Evolutionary conservation across 2,797 vertebrate genomes (phyloP).

Genomic region (Zenarchopterus dispar): DNA sequence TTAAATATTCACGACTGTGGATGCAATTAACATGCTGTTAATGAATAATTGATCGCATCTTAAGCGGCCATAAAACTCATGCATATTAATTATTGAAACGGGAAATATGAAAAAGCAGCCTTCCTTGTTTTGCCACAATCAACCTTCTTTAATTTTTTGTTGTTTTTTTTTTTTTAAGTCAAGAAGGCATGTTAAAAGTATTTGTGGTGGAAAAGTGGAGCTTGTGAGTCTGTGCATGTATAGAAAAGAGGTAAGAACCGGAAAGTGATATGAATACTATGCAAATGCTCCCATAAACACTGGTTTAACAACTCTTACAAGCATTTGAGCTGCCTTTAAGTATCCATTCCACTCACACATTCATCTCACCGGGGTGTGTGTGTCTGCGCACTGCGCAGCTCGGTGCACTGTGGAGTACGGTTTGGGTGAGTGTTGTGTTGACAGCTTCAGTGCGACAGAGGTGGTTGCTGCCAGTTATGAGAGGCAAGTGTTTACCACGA

Average conservation of each 20-base stretch:
- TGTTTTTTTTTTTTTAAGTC: slow-evolving; percentile 49
- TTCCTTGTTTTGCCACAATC: slow-evolving; percentile 80
- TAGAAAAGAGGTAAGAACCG: slow-evolving; percentile 35
- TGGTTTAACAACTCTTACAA: slow-evolving; percentile 65
- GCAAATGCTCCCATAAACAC: slow-evolving; percentile 70
- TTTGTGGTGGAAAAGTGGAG: slow-evolving; percentile 48
- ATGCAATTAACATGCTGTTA: slow-evolving; percentile 85
- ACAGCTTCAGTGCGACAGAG: slow-evolving; percentile 65
- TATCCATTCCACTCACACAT: slow-evolving; percentile 58
- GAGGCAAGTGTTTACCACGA: slow-evolving; percentile 71
- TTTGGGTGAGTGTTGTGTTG: slow-evolving; percentile 46
- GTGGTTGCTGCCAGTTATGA: slow-evolving; percentile 60
- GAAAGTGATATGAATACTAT: slow-evolving; percentile 62
- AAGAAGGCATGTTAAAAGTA: slow-evolving; percentile 53
- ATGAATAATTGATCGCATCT: slow-evolving; percentile 84
- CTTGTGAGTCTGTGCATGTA: slow-evolving; percentile 20
- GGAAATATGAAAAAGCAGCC: slow-evolving; percentile 78
- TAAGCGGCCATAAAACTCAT: slow-evolving; percentile 83
- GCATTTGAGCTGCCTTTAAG: slow-evolving; percentile 65
- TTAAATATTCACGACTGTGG: slow-evolving; percentile 84
- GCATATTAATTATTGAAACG: slow-evolving; percentile 84
- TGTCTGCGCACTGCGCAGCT: slow-evolving; percentile 12
- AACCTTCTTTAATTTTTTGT: slow-evolving; percentile 72
- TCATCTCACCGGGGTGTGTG: slow-evolving; percentile 30
- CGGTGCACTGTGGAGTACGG: slow-evolving; percentile 21